Percentiles rank a stretch among this genome's conserved stretches.
Evolutionary conservation across 2,113 vertebrate genomes (phyloP).

Genomic region (Phrynosoma platyrhinos): DNA sequence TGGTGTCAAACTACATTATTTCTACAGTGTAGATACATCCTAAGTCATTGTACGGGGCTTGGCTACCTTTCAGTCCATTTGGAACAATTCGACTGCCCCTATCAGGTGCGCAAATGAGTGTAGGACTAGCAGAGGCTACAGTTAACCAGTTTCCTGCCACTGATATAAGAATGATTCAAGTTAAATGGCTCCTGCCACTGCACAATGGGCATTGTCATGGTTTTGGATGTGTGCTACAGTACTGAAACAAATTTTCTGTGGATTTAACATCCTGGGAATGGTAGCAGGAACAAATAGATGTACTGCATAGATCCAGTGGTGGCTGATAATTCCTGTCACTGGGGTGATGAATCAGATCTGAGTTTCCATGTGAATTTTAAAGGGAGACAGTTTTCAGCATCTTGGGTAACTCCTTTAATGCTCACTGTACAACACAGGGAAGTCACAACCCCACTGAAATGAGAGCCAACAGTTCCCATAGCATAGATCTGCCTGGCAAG

Average conservation of each 20-base stretch:
- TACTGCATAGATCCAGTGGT: no score
- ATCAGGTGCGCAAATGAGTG: background rate
- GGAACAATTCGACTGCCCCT: background rate
- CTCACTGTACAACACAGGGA: no score
- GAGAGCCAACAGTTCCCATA: no score
- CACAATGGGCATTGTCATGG: background rate
- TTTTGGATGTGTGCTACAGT: background rate
- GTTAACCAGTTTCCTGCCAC: background rate
- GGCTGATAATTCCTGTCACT: no score
- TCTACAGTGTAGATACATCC: no score
- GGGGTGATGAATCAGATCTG: no score
- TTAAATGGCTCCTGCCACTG: background rate
- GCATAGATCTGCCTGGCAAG: constrained; percentile 61
- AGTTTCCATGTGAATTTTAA: no score
- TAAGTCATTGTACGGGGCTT: background rate
- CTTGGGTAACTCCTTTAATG: no score
- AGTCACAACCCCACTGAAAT: no score
- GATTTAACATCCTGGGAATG: background rate
- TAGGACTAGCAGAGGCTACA: background rate
- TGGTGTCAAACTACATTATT: no score
- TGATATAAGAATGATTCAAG: background rate
- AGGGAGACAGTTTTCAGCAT: no score
- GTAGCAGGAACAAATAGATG: background rate
- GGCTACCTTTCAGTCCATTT: background rate
- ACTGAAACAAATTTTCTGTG: background rate